Conservation (phyloP, 2,888 invertebrate genomes). For the Hypomecis punctinalis region DNA sequence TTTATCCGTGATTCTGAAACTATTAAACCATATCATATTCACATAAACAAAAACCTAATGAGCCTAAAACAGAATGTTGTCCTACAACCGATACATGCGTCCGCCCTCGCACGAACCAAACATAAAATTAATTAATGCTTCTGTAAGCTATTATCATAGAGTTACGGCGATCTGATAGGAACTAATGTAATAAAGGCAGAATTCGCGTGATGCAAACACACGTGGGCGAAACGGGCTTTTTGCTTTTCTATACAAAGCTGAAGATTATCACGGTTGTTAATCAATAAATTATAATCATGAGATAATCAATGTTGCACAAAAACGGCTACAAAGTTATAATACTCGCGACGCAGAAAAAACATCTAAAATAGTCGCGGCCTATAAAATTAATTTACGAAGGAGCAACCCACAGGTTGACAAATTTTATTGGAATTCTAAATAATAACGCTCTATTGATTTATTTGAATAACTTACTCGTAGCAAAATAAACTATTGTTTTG, state of each 20-base stretch:
- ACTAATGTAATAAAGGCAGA: slow-evolving; percentile 47
- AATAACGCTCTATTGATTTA: no score
- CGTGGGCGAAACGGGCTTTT: slow-evolving; percentile 35
- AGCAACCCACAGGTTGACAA: no score
- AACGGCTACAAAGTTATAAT: slow-evolving; percentile 3
- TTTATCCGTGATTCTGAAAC: slow-evolving; percentile 39
- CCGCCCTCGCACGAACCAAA: slow-evolving; percentile 60
- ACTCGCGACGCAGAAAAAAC: neutral
- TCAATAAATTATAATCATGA: slow-evolving; percentile 28
- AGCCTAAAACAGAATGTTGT: slow-evolving; percentile 77
- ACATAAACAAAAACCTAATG: slow-evolving; percentile 55
- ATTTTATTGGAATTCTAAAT: no score
- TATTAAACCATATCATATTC: slow-evolving; percentile 43
- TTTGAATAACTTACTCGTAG: no score
- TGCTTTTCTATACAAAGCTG: slow-evolving; percentile 30
- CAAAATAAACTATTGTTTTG: no score
- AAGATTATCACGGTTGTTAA: slow-evolving; percentile 22
- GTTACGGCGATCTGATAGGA: slow-evolving; percentile 61
- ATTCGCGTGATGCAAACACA: slow-evolving; percentile 34
- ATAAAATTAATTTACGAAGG: neutral
- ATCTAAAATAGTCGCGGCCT: neutral
- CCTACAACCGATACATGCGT: slow-evolving; percentile 59
- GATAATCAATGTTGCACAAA: slow-evolving; percentile 15
- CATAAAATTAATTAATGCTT: slow-evolving; percentile 70
- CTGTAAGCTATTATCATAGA: slow-evolving; percentile 68